Conservation (phyloP, 1,140 invertebrate species). For the Drosophila athabasca region DNA sequence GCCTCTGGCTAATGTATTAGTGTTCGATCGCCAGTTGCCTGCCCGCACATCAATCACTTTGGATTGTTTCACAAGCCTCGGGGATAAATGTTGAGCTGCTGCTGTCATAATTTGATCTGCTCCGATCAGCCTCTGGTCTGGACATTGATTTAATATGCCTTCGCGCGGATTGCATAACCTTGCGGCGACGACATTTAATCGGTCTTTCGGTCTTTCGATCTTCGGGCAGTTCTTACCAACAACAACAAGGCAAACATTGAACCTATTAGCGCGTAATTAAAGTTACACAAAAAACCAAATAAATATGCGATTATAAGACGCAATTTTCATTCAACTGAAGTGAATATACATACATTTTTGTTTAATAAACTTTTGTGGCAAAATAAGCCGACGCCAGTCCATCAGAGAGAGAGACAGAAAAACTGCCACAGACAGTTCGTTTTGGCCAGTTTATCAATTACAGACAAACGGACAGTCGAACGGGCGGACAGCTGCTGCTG, state of each 20-base stretch:
- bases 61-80: not conserved
- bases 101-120: conserved; percentile 41
- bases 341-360: conserved; percentile 48
- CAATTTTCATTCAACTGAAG: conserved; percentile 28
- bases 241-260: conserved; percentile 44
- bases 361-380: conserved; percentile 57
- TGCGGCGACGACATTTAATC: conserved; percentile 20
- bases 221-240: conserved; percentile 24
- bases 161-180: conserved; percentile 29
- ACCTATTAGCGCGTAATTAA: conserved; percentile 66
- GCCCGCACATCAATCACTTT: conserved; percentile 24
- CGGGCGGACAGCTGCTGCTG: conserved; percentile 9
- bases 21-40: conserved; percentile 3
- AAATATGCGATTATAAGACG: conserved; percentile 47
- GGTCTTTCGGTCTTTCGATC: conserved; percentile 1
- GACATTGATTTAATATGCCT: conserved; percentile 36
- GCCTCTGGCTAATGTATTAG: conserved; percentile 11
- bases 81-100: conserved; percentile 5
- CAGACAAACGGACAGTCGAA: conserved; percentile 41
- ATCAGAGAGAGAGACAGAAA: conserved; percentile 37
- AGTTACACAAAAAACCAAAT: conserved; percentile 32
- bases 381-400: conserved; percentile 17
- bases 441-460: conserved; percentile 78
- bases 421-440: conserved; percentile 30
- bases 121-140: not conserved